Percentiles rank a stretch among this genome's conserved stretches.
phyloP scores from a whole-genome alignment of 2,888 invertebrate genomes.

The Listrodromus nycthemerus region DNA sequence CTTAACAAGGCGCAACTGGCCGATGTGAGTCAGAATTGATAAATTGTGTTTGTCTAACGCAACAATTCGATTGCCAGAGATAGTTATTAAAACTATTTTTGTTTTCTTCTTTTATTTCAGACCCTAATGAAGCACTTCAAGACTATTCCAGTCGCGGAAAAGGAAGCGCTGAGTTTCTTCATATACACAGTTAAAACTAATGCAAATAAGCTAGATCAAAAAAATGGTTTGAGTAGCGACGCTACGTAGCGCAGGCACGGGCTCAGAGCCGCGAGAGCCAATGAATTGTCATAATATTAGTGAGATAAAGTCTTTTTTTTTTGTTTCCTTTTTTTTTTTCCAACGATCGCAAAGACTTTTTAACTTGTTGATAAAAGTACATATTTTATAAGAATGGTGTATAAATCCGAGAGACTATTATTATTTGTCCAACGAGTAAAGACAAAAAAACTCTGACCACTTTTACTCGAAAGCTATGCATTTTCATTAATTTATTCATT shows the following conservation, averaged over 20 bases:
- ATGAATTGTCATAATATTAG: slow-evolving; percentile 60
- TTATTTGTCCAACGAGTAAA: slow-evolving; percentile 63
- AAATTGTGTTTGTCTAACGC: not conserved
- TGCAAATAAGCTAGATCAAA: slow-evolving; percentile 94
- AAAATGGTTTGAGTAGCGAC: slow-evolving; percentile 90
- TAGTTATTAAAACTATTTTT: not conserved
- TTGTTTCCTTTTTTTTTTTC: slow-evolving; percentile 72
- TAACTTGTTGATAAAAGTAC: slow-evolving; percentile 78
- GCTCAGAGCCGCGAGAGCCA: slow-evolving; percentile 58
- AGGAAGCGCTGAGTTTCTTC: slow-evolving; percentile 97
- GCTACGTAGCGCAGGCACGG: slow-evolving; percentile 83
- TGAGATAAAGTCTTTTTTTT: slow-evolving; percentile 66
- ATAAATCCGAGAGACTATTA: slow-evolving; percentile 68
- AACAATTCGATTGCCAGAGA: too few relatives aligned
- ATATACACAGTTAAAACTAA: slow-evolving; percentile 98
- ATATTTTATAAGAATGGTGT: slow-evolving; percentile 78
- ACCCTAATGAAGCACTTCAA: slow-evolving; percentile 97
- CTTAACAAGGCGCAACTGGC: slow-evolving; percentile 97
- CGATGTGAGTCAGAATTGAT: slow-evolving; percentile 90
- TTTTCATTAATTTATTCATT: slow-evolving; percentile 28
- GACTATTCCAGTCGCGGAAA: slow-evolving; percentile 97
- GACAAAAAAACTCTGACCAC: slow-evolving; percentile 51
- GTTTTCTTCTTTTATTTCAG: slow-evolving; percentile 86
- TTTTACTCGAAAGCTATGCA: slow-evolving; percentile 57
- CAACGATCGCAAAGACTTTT: slow-evolving; percentile 69